Evolutionary conservation across 53 echinoderm and acorn worm genomes (phyloP).

Genomic region (Apostichopus leukothele): DNA sequence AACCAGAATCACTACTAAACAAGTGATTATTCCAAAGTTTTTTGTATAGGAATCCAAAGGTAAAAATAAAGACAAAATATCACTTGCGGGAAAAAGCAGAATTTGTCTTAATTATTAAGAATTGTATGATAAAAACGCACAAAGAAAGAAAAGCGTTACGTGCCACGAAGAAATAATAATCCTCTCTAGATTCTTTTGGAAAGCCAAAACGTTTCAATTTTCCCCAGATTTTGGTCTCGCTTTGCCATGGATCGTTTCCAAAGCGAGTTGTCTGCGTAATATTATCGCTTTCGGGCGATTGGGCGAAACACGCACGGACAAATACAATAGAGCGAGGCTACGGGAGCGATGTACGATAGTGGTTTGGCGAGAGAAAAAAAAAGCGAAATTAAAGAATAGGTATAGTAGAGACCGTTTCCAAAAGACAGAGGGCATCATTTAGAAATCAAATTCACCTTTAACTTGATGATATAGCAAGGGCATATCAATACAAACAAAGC

Average conservation of each 20-base stretch:
- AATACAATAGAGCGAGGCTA: not conserved
- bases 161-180: not conserved
- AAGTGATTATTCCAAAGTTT: no score
- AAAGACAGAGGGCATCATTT: conserved; percentile 37
- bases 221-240: not conserved
- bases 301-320: not conserved
- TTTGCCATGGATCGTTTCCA: not conserved
- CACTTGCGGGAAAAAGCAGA: no score
- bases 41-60: no score
- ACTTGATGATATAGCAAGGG: no score
- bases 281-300: not conserved
- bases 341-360: not conserved
- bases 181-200: not conserved
- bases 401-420: conserved; percentile 1
- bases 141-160: not conserved
- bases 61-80: no score
- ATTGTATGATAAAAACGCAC: not conserved
- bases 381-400: not conserved
- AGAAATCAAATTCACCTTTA: not conserved
- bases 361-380: conserved; percentile 6
- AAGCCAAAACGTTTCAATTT: not conserved
- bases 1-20: no score
- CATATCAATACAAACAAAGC: no score
- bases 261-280: not conserved
- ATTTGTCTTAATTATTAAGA: not conserved